Evolutionary conservation across 2,888 invertebrate genomes (phyloP).

Genomic region (Tortrix viridana): DNA sequence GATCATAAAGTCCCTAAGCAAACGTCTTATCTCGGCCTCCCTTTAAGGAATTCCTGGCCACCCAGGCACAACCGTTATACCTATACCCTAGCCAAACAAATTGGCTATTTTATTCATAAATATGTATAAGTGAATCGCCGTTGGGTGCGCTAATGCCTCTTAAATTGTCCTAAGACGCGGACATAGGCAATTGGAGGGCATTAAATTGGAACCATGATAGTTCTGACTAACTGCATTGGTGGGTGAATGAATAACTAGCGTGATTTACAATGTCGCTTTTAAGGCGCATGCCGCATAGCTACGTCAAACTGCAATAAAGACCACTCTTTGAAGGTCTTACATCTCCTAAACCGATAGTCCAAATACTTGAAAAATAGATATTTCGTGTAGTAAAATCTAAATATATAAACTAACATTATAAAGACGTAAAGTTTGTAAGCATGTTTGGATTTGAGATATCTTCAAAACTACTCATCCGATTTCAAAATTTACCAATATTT

Average conservation of each 20-base stretch:
- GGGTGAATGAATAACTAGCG: slow-evolving; percentile 62
- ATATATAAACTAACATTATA: too few relatives aligned
- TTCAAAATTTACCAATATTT: too few relatives aligned
- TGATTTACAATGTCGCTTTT: slow-evolving; percentile 59
- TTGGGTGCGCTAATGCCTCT: slow-evolving; percentile 66
- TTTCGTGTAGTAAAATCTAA: too few relatives aligned
- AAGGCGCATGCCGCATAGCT: too few relatives aligned
- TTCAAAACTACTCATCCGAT: too few relatives aligned
- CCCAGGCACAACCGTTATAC: slow-evolving; percentile 56
- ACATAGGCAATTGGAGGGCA: slow-evolving; percentile 62
- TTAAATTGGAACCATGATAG: slow-evolving; percentile 68
- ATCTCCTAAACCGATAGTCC: too few relatives aligned
- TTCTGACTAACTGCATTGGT: slow-evolving; percentile 53
- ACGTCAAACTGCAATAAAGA: too few relatives aligned
- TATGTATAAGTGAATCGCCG: slow-evolving; percentile 69
- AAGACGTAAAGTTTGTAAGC: too few relatives aligned
- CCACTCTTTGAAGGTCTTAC: too few relatives aligned
- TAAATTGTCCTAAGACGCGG: slow-evolving; percentile 67
- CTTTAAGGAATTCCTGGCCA: slow-evolving; percentile 55
- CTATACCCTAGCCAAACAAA: slow-evolving; percentile 48
- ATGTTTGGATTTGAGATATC: too few relatives aligned
- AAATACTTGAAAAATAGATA: too few relatives aligned
- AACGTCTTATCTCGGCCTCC: neutral
- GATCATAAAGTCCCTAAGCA: neutral
- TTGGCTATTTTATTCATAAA: slow-evolving; percentile 72